A percentile compares a stretch with the other conserved stretches of the same genome.
phyloP scores from a whole-genome alignment of 2,888 invertebrate genomes.

The Ochropacha duplaris region DNA sequence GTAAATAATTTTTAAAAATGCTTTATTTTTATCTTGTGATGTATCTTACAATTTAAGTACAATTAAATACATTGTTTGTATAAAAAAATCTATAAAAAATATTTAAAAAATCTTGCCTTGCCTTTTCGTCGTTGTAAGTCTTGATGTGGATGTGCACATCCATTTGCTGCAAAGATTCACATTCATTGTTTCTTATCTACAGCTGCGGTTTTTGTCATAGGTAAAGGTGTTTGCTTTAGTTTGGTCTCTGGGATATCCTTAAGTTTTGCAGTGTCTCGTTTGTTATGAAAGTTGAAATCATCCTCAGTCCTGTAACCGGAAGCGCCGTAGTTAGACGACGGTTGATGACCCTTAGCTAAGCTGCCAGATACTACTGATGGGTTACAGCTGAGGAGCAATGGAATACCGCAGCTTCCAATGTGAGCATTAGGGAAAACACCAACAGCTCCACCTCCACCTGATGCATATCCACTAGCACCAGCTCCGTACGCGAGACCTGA shows the following conservation, averaged over 20 bases:
- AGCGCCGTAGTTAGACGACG: slow-evolving; percentile 38
- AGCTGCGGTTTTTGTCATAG: slow-evolving; percentile 10
- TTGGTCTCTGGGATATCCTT: background rate
- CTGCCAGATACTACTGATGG: slow-evolving; percentile 68
- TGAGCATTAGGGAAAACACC: slow-evolving; percentile 71
- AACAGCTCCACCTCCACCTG: slow-evolving; percentile 47
- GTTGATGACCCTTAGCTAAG: slow-evolving; percentile 50
- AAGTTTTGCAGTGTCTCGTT: slow-evolving; percentile 50
- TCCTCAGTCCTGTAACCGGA: slow-evolving; percentile 60
- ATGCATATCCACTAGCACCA: slow-evolving; percentile 5
- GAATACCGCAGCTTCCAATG: slow-evolving; percentile 66
- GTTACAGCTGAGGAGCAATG: slow-evolving; percentile 70
- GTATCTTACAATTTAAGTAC: slow-evolving; percentile 20
- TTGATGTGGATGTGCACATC: too few species aligned
- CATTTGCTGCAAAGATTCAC: background rate
- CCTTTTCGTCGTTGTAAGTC: background rate
- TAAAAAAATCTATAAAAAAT: slow-evolving; percentile 3
- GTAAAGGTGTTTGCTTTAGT: slow-evolving; percentile 4
- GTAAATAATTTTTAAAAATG: slow-evolving; percentile 17
- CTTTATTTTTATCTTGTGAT: slow-evolving; percentile 41
- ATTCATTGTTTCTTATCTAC: slow-evolving; percentile 11
- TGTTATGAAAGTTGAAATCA: slow-evolving; percentile 56
- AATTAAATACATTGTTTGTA: slow-evolving; percentile 17
- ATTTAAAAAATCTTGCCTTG: background rate
- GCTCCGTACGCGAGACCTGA: slow-evolving; percentile 26